Evolutionary conservation across 2,113 vertebrate genomes (phyloP), one percentile per base, ranked within the genome.

Genomic region (Datnioides undecimradiatus): DNA sequence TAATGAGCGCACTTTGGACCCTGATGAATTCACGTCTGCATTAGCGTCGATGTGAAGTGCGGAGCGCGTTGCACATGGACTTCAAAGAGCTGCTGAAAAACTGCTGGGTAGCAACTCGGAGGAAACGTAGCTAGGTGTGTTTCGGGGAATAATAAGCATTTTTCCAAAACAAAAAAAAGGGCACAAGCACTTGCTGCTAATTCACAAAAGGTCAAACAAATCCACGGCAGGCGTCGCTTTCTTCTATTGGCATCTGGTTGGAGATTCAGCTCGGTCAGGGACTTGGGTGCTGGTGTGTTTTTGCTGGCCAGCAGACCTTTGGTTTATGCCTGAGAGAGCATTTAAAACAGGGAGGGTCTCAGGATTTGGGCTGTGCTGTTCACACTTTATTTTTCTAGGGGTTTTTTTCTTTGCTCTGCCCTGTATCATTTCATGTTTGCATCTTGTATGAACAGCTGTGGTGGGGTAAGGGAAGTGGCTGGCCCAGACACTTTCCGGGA

Each of bases 381-480:
- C 70, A 8, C 69, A 73, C 71, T 87, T 86, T 82, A 78, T 84
- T 88, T 81, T 83, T 78, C 45, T 71, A 52, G 33, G 64, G 21
- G n/a, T n/a, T n/a, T 49, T 88, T 79, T 69, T 71, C 76, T 77
- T 34, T 36, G 51, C 90, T 83, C 83, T 78, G 58, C 70, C 78
- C 77, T 83, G 73, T 85, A 87, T 93, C 90, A 83, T 82, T 87
- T 87, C 69, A 77, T 75, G 79, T 90, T 91, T 82, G 71, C 14
- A 45, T 84, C 79, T 86, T 93, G 90, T 93, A 86, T 92, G 87
- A 84, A 93, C 92, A 93, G 92, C 91, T 93, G 92, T 75, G 72
- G 72, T 17, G 74, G 52, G 41, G 59, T 17, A 79, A 84, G 64
- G 76, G 46, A 86, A 90, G 67, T 82, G 73, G 81, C 69, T 68